A percentile compares a stretch with the other conserved stretches of the same genome.
These are phyloP conservation scores for Enhydra lutris DNA, from an alignment of 2,113 vertebrate genomes.

Conservation along the genomic window DNA sequence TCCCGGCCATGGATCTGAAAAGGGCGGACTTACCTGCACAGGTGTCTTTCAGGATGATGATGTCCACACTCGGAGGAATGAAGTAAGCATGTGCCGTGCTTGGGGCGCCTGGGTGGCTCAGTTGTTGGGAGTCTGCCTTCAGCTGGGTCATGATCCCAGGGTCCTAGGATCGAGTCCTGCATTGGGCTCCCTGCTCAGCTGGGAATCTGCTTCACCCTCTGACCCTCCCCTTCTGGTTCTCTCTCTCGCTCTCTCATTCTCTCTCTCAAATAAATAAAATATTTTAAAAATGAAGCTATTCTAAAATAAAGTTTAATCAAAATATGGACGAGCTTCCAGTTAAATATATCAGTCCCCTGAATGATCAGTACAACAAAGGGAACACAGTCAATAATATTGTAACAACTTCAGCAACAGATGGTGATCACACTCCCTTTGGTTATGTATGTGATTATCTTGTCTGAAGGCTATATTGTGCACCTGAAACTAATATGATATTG, in stretches of 20 bases:
- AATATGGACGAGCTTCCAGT: neutral
- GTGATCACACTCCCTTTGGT: neutral
- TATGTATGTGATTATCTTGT: neutral
- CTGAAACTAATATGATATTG: neutral
- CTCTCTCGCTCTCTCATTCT: no score
- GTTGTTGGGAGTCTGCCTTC: no score
- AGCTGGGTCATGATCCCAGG: no score
- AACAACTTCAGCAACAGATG: neutral
- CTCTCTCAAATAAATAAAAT: no score
- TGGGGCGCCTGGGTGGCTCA: no score
- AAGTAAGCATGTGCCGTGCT: neutral
- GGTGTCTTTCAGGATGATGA: neutral
- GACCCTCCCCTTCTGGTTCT: no score
- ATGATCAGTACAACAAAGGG: neutral
- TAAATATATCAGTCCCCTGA: neutral
- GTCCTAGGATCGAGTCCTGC: no score
- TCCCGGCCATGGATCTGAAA: neutral
- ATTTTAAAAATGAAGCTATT: no score
- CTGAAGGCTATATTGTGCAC: neutral
- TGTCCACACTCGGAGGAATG: neutral
- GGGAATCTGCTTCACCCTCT: no score
- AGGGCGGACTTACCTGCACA: neutral
- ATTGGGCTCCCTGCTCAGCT: no score
- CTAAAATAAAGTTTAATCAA: neutral
- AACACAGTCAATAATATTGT: neutral